Percentiles rank a stretch among this genome's conserved stretches.
Evolutionary conservation across 2,888 invertebrate species (phyloP).

Genomic region (Hypselothyrea guttata): DNA sequence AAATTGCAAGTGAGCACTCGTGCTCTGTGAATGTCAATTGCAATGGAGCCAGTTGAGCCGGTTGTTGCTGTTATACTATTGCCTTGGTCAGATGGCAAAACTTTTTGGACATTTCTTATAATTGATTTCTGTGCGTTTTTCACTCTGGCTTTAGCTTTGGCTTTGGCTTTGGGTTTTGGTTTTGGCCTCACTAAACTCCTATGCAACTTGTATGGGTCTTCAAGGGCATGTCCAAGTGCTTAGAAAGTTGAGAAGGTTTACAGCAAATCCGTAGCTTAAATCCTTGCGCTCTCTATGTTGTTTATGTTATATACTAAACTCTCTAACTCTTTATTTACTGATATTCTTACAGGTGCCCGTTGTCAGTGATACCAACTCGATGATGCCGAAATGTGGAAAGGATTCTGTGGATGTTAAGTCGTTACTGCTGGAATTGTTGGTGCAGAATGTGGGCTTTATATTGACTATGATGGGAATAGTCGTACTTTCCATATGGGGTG

Average conservation of each 20-base stretch:
- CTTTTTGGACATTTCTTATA: constrained; percentile 43
- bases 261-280: too few species aligned
- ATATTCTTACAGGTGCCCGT: constrained; percentile 77
- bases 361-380: constrained; percentile 61
- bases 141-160: constrained; percentile 13
- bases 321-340: constrained; percentile 11
- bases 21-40: constrained; percentile 38
- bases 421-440: constrained; percentile 67
- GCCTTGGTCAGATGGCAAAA: constrained; percentile 23
- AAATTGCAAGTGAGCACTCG: constrained; percentile 7
- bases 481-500: constrained; percentile 78
- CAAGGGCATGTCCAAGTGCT: too few species aligned
- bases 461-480: constrained; percentile 74
- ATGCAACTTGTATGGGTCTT: too few species aligned
- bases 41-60: constrained; percentile 19
- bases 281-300: too few species aligned
- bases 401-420: constrained; percentile 68
- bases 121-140: constrained; percentile 43
- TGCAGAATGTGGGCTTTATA: constrained; percentile 80
- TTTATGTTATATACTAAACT: too few species aligned
- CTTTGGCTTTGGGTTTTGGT: constrained; percentile 10
- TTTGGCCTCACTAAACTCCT: neutral
- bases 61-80: constrained; percentile 5
- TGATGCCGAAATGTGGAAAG: too few species aligned
- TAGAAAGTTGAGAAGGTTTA: too few species aligned